Conservation (phyloP, 2,797 vertebrate genomes). For the Leptoclinus maculatus region DNA sequence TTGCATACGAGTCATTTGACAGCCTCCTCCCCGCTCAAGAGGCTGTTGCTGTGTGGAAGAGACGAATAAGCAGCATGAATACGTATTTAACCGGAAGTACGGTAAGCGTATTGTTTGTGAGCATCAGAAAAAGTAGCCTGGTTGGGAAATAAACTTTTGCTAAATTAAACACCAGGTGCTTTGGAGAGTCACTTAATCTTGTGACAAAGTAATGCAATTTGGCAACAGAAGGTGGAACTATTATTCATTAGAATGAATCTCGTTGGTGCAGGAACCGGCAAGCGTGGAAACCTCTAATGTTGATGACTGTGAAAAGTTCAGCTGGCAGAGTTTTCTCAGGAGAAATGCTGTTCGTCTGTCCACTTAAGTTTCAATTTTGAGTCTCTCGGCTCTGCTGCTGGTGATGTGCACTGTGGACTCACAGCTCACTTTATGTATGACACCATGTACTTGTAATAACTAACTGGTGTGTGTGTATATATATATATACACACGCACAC, state of each 20-base stretch:
- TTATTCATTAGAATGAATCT: slow-evolving; percentile 53
- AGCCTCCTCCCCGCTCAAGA: slow-evolving; percentile 12
- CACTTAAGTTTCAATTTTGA: background rate
- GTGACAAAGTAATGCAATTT: slow-evolving; percentile 41
- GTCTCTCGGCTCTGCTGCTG: background rate
- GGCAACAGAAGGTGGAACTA: slow-evolving; percentile 34
- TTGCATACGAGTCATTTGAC: slow-evolving; percentile 55
- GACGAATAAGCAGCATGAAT: slow-evolving; percentile 23
- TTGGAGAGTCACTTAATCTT: slow-evolving; percentile 55
- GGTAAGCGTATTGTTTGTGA: slow-evolving; percentile 37
- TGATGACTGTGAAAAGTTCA: slow-evolving; percentile 28
- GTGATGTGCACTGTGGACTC: background rate
- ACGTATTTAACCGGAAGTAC: slow-evolving; percentile 26
- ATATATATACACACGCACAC: background rate
- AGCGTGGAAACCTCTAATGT: slow-evolving; percentile 29
- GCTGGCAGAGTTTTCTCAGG: slow-evolving; percentile 18
- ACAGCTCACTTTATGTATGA: background rate
- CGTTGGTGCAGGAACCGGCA: slow-evolving; percentile 37
- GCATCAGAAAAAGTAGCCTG: slow-evolving; percentile 14
- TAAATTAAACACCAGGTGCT: slow-evolving; percentile 56
- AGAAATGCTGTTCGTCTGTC: slow-evolving; percentile 9
- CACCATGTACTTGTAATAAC: background rate
- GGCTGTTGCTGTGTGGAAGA: slow-evolving; percentile 13
- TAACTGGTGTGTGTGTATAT: too few relatives aligned
- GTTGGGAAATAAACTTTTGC: slow-evolving; percentile 50